Evolutionary conservation across 2,113 vertebrate species (phyloP).

Genomic region (Poicephalus gulielmi): DNA sequence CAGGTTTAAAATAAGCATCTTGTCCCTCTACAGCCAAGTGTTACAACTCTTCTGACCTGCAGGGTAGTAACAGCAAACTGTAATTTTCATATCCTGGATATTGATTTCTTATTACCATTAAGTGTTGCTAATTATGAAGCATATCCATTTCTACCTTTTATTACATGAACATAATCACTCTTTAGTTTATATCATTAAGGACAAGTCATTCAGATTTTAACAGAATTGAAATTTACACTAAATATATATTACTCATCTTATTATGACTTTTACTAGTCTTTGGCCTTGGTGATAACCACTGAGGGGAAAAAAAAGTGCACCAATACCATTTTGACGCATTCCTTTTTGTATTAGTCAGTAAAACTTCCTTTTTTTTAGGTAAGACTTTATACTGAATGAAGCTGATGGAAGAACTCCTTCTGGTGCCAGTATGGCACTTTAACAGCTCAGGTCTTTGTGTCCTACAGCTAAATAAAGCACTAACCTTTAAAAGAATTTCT

Average conservation of each 20-base stretch:
- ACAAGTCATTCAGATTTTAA: background rate
- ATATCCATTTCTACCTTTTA: background rate
- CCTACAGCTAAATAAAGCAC: conserved; percentile 20
- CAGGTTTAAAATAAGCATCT: background rate
- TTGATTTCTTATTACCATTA: background rate
- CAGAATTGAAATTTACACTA: background rate
- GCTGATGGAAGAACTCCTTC: background rate
- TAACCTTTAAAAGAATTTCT: conserved; percentile 58
- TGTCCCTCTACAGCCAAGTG: background rate
- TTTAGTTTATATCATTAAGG: background rate
- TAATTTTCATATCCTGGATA: background rate
- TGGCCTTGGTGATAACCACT: background rate
- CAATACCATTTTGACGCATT: background rate
- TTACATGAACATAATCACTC: background rate
- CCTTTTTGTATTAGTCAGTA: background rate
- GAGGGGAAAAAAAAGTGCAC: background rate
- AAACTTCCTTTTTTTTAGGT: background rate
- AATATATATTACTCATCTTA: background rate
- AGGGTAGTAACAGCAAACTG: background rate
- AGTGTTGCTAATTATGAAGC: background rate
- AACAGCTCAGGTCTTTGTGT: background rate
- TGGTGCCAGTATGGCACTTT: background rate
- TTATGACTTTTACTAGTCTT: background rate
- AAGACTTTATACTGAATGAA: background rate
- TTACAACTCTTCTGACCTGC: background rate